phyloP scores from a whole-genome alignment of 2,113 vertebrate genomes.

The Collichthys lucidus region DNA sequence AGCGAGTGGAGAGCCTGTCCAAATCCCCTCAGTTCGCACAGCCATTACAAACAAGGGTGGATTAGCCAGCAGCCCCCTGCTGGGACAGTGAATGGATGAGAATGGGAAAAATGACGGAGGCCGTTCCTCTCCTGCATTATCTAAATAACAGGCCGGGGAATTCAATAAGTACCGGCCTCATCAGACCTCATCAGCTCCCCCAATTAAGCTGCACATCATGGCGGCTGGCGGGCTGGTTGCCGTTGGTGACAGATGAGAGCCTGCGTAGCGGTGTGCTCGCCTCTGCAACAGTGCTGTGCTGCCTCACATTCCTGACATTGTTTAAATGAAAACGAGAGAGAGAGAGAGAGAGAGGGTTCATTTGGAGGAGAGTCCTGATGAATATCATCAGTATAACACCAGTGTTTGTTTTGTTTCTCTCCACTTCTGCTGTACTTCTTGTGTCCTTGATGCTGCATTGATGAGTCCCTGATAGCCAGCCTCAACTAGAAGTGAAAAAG shows the following conservation, averaged over 20 bases:
- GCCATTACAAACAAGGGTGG: conserved; percentile 73
- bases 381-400: conserved; percentile 34
- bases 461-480: conserved; percentile 23
- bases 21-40: conserved; percentile 62
- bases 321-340: background rate
- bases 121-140: conserved; percentile 72
- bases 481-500: conserved; percentile 34
- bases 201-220: conserved; percentile 75
- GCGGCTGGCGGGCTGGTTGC: conserved; percentile 72
- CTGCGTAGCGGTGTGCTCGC: conserved; percentile 10
- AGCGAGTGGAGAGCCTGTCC: conserved; percentile 44
- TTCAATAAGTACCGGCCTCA: conserved; percentile 80
- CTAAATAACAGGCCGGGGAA: conserved; percentile 78
- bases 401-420: conserved; percentile 14
- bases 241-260: conserved; percentile 73
- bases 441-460: conserved; percentile 51
- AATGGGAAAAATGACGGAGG: conserved; percentile 66
- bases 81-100: conserved; percentile 72
- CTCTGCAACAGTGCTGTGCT: conserved; percentile 20
- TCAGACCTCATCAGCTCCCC: conserved; percentile 80
- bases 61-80: conserved; percentile 68
- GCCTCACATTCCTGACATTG: conserved; percentile 40
- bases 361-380: conserved; percentile 36
- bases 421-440: background rate
- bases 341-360: background rate